Percentiles rank a stretch among this genome's conserved stretches.
Conservation (phyloP, 2,797 vertebrate genomes). For the Paedocypris micromegethes region DNA sequence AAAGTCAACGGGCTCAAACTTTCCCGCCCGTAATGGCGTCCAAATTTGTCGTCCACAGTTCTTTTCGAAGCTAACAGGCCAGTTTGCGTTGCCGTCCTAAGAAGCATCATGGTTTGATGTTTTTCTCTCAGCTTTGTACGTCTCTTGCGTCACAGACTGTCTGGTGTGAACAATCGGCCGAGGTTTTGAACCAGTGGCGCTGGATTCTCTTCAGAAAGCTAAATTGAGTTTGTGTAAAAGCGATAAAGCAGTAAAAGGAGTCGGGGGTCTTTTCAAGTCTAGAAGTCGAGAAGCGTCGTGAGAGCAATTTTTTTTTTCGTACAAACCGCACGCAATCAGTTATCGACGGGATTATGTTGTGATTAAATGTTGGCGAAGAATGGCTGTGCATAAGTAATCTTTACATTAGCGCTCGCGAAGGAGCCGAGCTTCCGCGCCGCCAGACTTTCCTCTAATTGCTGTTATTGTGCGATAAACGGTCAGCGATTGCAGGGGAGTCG, state of each 20-base stretch:
- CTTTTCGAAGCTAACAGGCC: too few relatives aligned
- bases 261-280: conserved; percentile 3
- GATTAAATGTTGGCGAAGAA: conserved; percentile 16
- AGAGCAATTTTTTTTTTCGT: conserved; percentile 21
- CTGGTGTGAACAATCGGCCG: not conserved
- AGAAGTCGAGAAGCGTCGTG: conserved; percentile 11
- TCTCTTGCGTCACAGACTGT: too few relatives aligned
- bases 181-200: conserved; percentile 2
- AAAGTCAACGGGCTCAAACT: too few relatives aligned
- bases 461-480: conserved; percentile 35
- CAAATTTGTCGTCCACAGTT: too few relatives aligned
- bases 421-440: conserved; percentile 18
- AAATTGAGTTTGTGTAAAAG: conserved; percentile 31
- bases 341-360: conserved; percentile 23
- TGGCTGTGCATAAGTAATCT: conserved; percentile 25
- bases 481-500: conserved; percentile 32
- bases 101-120: too few relatives aligned
- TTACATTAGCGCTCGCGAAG: conserved; percentile 22
- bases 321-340: conserved; percentile 10
- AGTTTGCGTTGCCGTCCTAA: too few relatives aligned
- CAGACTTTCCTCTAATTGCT: conserved; percentile 35
- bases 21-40: too few relatives aligned
- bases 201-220: conserved; percentile 42
- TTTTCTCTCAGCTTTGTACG: too few relatives aligned
- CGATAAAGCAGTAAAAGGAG: conserved; percentile 4